Conservation (phyloP, 2,888 invertebrate genomes). For the Penaeus monodon region DNA sequence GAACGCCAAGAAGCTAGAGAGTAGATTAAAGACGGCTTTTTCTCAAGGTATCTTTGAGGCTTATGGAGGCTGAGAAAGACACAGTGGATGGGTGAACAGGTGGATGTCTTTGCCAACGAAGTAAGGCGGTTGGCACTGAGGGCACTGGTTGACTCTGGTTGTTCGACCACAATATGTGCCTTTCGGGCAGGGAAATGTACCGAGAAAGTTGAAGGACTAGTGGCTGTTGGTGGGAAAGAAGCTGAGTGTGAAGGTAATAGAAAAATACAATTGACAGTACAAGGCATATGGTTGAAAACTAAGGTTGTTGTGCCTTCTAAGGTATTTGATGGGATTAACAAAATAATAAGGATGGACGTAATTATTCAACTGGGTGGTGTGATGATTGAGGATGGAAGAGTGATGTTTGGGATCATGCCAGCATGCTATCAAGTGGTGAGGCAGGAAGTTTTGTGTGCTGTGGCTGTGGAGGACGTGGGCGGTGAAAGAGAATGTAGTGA, state of each 20-base stretch:
- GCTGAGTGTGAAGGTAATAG: neutral
- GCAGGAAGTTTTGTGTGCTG: too few relatives aligned
- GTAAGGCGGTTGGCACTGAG: neutral
- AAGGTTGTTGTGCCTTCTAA: conserved; percentile 13
- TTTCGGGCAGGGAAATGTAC: neutral
- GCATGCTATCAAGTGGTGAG: too few relatives aligned
- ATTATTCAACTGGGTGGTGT: conserved; percentile 36
- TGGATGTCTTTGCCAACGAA: conserved; percentile 24
- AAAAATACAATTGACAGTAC: neutral
- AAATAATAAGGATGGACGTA: conserved; percentile 25
- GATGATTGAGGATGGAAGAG: too few relatives aligned
- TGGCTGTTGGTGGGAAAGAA: conserved; percentile 20
- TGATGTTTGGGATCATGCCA: too few relatives aligned
- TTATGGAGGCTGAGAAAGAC: neutral
- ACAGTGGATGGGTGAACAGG: conserved; percentile 26
- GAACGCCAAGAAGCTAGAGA: too few relatives aligned
- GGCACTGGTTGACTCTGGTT: conserved; percentile 6
- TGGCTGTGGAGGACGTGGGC: too few relatives aligned
- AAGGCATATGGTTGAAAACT: neutral
- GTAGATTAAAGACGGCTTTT: neutral
- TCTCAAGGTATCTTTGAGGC: conserved; percentile 9
- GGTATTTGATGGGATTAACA: neutral
- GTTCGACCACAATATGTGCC: conserved; percentile 9
- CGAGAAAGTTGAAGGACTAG: neutral
- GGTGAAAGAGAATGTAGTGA: too few relatives aligned